These are phyloP conservation scores for Acromyrmex heyeri DNA, from an alignment of 1,140 invertebrate genomes.

Conservation along the genomic window DNA sequence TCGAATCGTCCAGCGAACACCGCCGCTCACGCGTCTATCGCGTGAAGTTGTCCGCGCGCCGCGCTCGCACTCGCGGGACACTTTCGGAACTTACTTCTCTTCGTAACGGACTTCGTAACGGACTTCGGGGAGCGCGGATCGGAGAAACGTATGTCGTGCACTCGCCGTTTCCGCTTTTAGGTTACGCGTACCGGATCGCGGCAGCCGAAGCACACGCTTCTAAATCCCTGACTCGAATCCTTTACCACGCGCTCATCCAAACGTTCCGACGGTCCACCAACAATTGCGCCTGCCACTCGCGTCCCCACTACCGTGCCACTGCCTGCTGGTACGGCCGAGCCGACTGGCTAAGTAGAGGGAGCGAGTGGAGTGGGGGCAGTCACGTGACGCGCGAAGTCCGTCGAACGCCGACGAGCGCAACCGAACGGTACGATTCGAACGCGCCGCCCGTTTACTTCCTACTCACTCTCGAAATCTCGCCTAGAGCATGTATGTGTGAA, in stretches of 20 bases:
- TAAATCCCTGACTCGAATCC: constrained; percentile 43
- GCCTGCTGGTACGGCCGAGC: not conserved
- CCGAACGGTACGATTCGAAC: not conserved
- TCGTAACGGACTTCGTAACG: not conserved
- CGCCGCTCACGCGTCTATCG: not conserved
- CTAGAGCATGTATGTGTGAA: not conserved
- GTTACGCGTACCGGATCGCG: constrained; percentile 54
- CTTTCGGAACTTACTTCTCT: not conserved
- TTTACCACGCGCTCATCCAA: constrained; percentile 70
- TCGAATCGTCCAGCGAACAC: not conserved
- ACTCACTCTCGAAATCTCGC: not conserved
- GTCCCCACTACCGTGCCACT: constrained; percentile 51
- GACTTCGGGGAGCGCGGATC: not conserved
- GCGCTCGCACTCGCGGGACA: not conserved
- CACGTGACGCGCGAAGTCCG: constrained; percentile 12
- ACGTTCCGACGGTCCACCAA: constrained; percentile 77
- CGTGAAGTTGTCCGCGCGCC: constrained; percentile 19
- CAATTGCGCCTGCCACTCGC: constrained; percentile 78
- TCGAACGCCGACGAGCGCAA: constrained; percentile 33
- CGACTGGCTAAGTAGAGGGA: constrained; percentile 17
- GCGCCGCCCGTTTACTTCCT: constrained; percentile 52
- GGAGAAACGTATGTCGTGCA: not conserved
- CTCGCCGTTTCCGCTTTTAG: constrained; percentile 2
- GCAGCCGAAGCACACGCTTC: constrained; percentile 62
- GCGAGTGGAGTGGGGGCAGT: not conserved